phyloP scores from a whole-genome alignment of 1,140 invertebrate species.

The Dendrolimus kikuchii region DNA sequence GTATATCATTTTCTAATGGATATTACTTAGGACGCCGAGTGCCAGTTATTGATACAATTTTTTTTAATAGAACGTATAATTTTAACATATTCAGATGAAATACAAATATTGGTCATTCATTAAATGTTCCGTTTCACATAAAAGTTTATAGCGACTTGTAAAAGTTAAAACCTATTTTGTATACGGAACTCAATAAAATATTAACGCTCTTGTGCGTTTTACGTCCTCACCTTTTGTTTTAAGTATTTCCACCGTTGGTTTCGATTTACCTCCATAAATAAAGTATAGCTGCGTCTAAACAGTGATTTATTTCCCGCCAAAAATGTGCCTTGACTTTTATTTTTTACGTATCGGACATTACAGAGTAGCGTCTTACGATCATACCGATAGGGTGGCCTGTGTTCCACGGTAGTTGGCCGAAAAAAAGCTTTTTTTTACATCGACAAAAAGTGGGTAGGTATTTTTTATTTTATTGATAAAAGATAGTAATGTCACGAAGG shows the following conservation, averaged over 20 bases:
- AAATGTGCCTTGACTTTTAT: conserved; percentile 48
- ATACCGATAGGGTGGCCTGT: conserved; percentile 53
- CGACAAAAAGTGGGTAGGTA: conserved; percentile 50
- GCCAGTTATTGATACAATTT: too few species aligned
- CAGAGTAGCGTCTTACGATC: conserved; percentile 63
- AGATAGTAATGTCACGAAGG: conserved; percentile 51
- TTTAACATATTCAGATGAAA: too few species aligned
- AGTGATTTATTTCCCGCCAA: conserved; percentile 69
- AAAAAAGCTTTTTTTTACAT: conserved; percentile 43
- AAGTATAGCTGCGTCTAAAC: conserved; percentile 52
- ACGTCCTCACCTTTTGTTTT: conserved; percentile 36
- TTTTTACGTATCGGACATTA: conserved; percentile 56
- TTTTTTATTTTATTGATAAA: conserved; percentile 47
- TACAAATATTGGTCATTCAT: too few species aligned
- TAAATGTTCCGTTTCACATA: too few species aligned
- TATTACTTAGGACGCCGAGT: too few species aligned
- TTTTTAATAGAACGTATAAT: too few species aligned
- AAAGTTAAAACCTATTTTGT: too few species aligned
- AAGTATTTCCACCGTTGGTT: conserved; percentile 34
- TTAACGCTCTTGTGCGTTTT: too few species aligned
- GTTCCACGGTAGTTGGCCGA: conserved; percentile 60
- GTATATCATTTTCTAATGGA: too few species aligned
- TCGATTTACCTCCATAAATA: conserved; percentile 58
- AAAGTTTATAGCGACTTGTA: too few species aligned
- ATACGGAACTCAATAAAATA: too few species aligned